phyloP scores from a whole-genome alignment of 2,888 invertebrate species.

The Cylindroiulus punctatus region DNA sequence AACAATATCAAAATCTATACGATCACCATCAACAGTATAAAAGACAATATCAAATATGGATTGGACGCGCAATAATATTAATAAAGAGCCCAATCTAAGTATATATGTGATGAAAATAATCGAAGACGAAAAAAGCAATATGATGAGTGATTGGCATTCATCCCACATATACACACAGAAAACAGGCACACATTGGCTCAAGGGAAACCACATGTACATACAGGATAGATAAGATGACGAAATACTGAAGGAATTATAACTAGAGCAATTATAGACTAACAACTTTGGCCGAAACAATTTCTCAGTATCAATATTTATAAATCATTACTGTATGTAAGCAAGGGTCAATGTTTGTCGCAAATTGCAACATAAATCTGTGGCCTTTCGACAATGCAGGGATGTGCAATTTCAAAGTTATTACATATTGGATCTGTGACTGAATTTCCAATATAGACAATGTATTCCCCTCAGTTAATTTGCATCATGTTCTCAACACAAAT shows the following conservation, averaged over 20 bases:
- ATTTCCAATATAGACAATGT: too few species aligned
- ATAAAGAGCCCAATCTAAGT: constrained; percentile 35
- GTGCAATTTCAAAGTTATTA: too few species aligned
- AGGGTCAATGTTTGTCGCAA: neutral
- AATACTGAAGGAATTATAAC: neutral
- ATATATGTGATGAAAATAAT: constrained; percentile 11
- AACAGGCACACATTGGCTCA: neutral
- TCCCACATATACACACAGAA: neutral
- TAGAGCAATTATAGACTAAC: neutral
- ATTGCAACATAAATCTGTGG: neutral
- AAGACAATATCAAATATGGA: neutral
- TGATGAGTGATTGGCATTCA: constrained; percentile 2
- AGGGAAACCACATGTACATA: neutral
- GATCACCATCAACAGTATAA: constrained; percentile 11
- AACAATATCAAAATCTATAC: constrained; percentile 18
- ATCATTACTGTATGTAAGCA: neutral
- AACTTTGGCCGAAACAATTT: neutral
- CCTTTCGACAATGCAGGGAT: too few species aligned
- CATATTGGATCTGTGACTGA: too few species aligned
- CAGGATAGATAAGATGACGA: neutral
- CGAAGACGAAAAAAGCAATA: constrained; percentile 6
- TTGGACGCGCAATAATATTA: constrained; percentile 6
- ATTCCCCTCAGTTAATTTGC: too few species aligned
- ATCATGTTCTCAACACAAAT: neutral
- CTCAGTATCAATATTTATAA: neutral